Conservation (phyloP, 2,113 vertebrate species). For the Bujurquina vittata region DNA sequence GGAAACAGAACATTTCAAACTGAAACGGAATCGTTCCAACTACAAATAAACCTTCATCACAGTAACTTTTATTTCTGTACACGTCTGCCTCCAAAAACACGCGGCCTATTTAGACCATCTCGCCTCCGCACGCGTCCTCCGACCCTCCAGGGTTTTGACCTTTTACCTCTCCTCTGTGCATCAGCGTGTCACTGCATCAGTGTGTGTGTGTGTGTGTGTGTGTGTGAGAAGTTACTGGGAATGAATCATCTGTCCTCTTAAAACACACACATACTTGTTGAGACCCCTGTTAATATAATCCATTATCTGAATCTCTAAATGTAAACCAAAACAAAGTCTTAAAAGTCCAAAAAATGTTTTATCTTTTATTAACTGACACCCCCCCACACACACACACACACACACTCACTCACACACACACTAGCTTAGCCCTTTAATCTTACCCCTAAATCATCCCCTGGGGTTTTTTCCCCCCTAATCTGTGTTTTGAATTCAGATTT, state of each 20-base stretch:
- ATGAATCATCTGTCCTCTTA: constrained; percentile 45
- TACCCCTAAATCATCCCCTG: background rate
- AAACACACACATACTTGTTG: constrained; percentile 2
- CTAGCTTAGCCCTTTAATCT: background rate
- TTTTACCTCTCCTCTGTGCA: constrained; percentile 41
- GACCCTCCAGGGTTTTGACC: constrained; percentile 26
- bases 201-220: constrained; percentile 18
- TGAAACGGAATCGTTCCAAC: too few relatives aligned
- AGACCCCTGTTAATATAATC: background rate
- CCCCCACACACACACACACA: too few relatives aligned
- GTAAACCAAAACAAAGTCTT: background rate
- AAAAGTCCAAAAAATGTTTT: background rate
- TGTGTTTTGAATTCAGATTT: constrained; percentile 4
- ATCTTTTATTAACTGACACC: background rate
- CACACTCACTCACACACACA: too few relatives aligned
- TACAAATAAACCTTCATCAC: too few relatives aligned
- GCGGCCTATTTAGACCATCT: constrained; percentile 4
- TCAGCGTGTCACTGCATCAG: constrained; percentile 22
- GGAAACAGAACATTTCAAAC: too few relatives aligned
- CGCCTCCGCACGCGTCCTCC: constrained; percentile 30
- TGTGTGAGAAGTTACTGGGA: constrained; percentile 37
- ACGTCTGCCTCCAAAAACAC: background rate
- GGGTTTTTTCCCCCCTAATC: background rate
- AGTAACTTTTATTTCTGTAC: background rate
- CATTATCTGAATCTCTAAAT: background rate